Evolutionary conservation across 2,888 invertebrate genomes (phyloP).

Genomic region (Caenorhabditis sinica): DNA sequence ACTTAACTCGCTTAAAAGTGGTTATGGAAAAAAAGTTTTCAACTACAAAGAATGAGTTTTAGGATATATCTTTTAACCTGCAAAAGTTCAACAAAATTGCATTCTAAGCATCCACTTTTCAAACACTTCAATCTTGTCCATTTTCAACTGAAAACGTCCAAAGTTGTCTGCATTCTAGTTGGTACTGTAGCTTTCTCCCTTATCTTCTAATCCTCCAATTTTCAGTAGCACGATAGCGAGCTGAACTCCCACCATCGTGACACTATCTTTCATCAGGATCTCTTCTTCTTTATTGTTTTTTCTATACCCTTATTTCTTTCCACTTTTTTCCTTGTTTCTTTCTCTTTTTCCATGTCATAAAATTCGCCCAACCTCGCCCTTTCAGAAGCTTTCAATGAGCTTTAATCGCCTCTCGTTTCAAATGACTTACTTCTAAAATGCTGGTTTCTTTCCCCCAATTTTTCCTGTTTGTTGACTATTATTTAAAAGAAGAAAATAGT

Average conservation of each 20-base stretch:
- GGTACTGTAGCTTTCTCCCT: neutral
- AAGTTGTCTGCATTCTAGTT: too few species aligned
- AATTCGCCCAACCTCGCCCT: constrained; percentile 34
- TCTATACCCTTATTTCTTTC: neutral
- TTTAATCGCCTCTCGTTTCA: constrained; percentile 4
- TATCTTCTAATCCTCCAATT: neutral
- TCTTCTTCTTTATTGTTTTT: neutral
- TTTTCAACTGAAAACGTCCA: too few species aligned
- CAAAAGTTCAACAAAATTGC: too few species aligned
- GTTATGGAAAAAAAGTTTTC: too few species aligned
- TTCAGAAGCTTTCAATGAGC: constrained; percentile 26
- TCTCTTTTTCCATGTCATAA: constrained; percentile 43
- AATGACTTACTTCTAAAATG: constrained; percentile 49
- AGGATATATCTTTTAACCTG: too few species aligned
- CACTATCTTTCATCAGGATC: constrained; percentile 29
- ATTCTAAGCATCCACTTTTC: too few species aligned
- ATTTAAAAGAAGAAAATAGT: neutral
- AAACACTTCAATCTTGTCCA: too few species aligned
- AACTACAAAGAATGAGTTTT: too few species aligned
- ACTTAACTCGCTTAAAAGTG: too few species aligned
- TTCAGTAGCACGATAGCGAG: constrained; percentile 56
- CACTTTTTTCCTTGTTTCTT: constrained; percentile 23
- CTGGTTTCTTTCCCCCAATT: constrained; percentile 36
- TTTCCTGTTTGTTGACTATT: constrained; percentile 40
- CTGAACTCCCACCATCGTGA: constrained; percentile 29